Evolutionary conservation across 2,113 vertebrate species (phyloP), one percentile per base, ranked within the genome.

Genomic region (Aldabrachelys gigantea): DNA sequence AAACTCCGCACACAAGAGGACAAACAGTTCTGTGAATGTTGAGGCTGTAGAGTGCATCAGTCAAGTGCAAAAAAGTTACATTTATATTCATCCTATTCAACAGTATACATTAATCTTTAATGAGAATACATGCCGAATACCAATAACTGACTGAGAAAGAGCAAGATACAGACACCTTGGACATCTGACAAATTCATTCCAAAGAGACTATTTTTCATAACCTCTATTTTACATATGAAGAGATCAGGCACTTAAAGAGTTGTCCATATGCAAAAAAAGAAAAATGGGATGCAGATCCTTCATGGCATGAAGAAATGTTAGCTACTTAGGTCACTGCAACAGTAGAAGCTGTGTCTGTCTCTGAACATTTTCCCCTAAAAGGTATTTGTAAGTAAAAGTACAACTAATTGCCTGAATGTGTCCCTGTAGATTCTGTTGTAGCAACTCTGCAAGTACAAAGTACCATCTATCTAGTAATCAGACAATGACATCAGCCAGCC

Each of bases 31-130:
- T 16, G 94, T 91, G 95, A 96, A 19, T 2, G 88, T 92, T 1
- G 2, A 44, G 93, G 91, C 94, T 93, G 95, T 21, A 92, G 88
- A 97, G 94, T 2, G 52, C 94, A 92, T 95, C 89, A 90, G 94
- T 95, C 97, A 97, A 94, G 96, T 97, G 96, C 95, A 97, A 47
- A 89, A 92, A 95, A 96, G 94, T 97, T 94, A 97, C 97, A 97
- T 94, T 2, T 62, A 49, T 21, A 2, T 24, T 85, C 7, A 91
- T 2, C 5, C 52, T 1, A 1, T 5, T 50, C 62, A 7, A n/a
- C 19, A 92, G 87, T 54, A 91, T 85, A 0, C 56, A 91, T 84
- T 84, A 47, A 75, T 91, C 89, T 87, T 93, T 9, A 2, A 53
- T 49, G 78, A 95, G 84, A 91, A 89, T 0, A 10, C 2, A 50